Conservation (phyloP, 2,888 invertebrate species). For the Harpalus rufipes region DNA sequence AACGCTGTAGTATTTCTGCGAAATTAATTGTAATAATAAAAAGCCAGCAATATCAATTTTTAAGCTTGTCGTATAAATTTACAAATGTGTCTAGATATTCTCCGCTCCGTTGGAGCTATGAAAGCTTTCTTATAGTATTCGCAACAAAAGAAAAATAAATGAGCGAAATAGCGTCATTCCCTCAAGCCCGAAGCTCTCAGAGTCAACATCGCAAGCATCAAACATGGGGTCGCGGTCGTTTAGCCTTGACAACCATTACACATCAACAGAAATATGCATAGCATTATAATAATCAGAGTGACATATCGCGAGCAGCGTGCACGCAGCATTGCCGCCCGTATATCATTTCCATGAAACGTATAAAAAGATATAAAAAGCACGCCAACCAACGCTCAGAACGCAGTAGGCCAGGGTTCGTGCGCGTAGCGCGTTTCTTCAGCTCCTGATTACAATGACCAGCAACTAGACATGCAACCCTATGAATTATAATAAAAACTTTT, state of each 20-base stretch:
- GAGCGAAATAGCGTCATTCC: slow-evolving; percentile 29
- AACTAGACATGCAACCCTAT: slow-evolving; percentile 59
- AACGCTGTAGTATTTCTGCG: neutral
- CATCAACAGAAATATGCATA: slow-evolving; percentile 66
- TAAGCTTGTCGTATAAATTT: slow-evolving; percentile 16
- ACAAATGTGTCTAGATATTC: slow-evolving; percentile 21
- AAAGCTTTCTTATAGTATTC: slow-evolving; percentile 47
- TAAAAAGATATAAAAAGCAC: slow-evolving; percentile 61
- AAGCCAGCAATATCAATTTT: slow-evolving; percentile 2
- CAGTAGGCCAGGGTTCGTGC: slow-evolving; percentile 19
- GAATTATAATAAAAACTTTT: slow-evolving; percentile 55
- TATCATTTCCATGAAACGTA: slow-evolving; percentile 65
- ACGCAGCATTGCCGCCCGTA: slow-evolving; percentile 63
- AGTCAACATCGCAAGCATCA: slow-evolving; percentile 1
- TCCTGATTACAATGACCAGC: slow-evolving; percentile 58
- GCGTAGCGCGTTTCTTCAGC: slow-evolving; percentile 36
- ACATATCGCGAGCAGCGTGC: slow-evolving; percentile 63
- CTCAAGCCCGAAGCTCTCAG: neutral
- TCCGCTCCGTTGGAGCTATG: slow-evolving; percentile 16
- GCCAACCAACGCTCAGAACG: neutral
- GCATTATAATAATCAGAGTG: slow-evolving; percentile 65
- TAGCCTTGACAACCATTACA: slow-evolving; percentile 57
- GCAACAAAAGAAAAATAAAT: slow-evolving; percentile 41
- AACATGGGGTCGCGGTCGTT: slow-evolving; percentile 28
- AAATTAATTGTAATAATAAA: slow-evolving; percentile 5